Evolutionary conservation across 53 echinoderm and acorn worm species (phyloP), one percentile per base, ranked within the genome.

Genomic region (Holothuria scabra): DNA sequence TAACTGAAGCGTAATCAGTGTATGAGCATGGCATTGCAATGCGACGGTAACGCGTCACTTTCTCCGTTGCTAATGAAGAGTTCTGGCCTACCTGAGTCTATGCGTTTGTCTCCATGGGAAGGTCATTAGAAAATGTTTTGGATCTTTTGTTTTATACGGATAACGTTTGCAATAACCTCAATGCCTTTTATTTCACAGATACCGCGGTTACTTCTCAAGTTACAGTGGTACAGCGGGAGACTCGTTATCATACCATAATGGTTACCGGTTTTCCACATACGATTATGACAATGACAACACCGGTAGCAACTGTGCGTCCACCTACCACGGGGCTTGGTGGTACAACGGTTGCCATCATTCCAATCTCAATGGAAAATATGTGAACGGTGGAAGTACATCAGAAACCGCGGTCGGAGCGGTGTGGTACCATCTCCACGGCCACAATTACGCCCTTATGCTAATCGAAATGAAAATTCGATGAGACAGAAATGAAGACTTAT

Each of bases 281-380:
- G 89, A 92, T 80, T 83, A 74, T 65, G 89, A 92, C 57, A 84
- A 78, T 28, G 89, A 90, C 66, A 56, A n/a, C 41, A 87, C 44
- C 86, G 84, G 92, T 3, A 23, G 63, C 35, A 89, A 87, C 81
- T 90, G 89, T 58, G 92, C 92, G 8, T 46, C 61, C 18, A 38
- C 64, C 8, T 92, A 92, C 86, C 85, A 92, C 76, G 92, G 92
- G 12, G 92, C 79, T 12, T 91, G 87, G 87, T 91, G 91, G 91
- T 87, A 84, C 60, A 49, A 41, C 10, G 60, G 84, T 9, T 92
- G 89, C 23, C 83, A 86, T 56, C 8, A 63, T 20, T 55, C 57
- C 59, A 89, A 89, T 12, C 89, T 92, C 8, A 92, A 92, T 60
- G 92, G 88, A 19, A 89, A 88, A 60, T 92, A 92, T 38, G 28